Evolutionary conservation across 2,113 vertebrate genomes (phyloP).

Genomic region (human (Homo sapiens)): GRCh38 chrX:113854501-113855000

Average conservation of each 20-base stretch:
- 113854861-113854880: not conserved
- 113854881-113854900: not conserved
- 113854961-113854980: not conserved
- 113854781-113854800: conserved; percentile 43
- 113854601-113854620: not conserved
- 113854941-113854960: not conserved
- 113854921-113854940: not conserved
- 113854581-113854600: not conserved
- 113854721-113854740: not conserved
- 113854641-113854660: not conserved
- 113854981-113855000: not conserved
- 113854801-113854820: conserved; percentile 40
- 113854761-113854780: not conserved
- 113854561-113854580: not conserved
- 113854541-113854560: not conserved
- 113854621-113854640: not conserved
- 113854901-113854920: not conserved
- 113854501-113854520: not conserved
- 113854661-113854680: conserved; percentile 14
- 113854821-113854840: not conserved
- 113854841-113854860: not conserved
- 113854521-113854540: not conserved
- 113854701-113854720: not conserved
- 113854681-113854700: not conserved
- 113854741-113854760: not conserved